Evolutionary conservation across 2,888 invertebrate species (phyloP), one percentile per base, ranked within the genome.

Genomic region (Hirtodrosophila duncani): DNA sequence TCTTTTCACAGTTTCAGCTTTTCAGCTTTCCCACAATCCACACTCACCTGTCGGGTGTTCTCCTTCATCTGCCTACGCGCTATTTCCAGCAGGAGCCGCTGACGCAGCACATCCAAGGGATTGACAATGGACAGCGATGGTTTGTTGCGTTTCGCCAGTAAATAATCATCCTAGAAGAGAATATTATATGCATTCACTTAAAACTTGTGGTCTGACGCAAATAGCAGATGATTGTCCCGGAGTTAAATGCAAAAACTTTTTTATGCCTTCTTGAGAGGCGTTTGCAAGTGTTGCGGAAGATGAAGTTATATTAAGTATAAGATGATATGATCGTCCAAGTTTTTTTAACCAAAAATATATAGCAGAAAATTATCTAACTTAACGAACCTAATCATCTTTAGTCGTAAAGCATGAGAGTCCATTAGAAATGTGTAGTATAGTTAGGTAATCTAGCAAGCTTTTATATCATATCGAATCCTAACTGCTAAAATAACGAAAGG

Each of bases 61-160:
- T 94, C 92, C 69, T 92, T 90, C 88, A 93, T 92, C 88, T 94
- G 92, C 85, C 94, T 92, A 81, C 95, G 91, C 9, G 93, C 93
- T 67, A 95, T 92, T 87, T 95, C 95, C 67, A 95, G 87, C 62
- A 95, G 86, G 34, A 95, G 90, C 80, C 94, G 90, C 84, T 95
- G 92, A 62, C 95, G 91, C 30, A 96, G 89, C 37, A 95, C 95
- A 85, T 95, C 95, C 89, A 96, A 88, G 0, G 95, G 94, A 88
- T 94, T 94, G 80, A 93, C 93, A 87, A 96, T 94, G 63, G 95
- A 95, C 67, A 96, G 88, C 8, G 93, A 93, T 3, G 91, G 91
- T 85, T 90, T 90, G 87, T 90, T 90, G 83, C 91, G 89, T 83
- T 91, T 91, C 68, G 87, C 87, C 67, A 89, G 87, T 39, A 88